phyloP scores from a whole-genome alignment of 2,888 invertebrate species.

The Dioctria linearis region DNA sequence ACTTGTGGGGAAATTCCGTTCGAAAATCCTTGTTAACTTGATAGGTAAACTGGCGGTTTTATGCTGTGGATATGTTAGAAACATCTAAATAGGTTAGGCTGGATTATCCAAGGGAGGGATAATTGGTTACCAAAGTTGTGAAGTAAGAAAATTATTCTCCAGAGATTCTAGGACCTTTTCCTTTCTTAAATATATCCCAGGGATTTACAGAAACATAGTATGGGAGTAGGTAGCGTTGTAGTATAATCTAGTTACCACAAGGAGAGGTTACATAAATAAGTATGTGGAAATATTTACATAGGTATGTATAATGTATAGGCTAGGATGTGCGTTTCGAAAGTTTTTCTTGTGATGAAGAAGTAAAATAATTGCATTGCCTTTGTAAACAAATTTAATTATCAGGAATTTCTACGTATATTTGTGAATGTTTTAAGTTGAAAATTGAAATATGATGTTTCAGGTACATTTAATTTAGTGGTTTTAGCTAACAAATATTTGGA shows the following conservation, averaged over 20 bases:
- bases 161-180: conserved; percentile 28
- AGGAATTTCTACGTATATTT: too few species aligned
- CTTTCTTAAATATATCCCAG: conserved; percentile 27
- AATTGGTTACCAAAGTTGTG: conserved; percentile 46
- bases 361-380: too few species aligned
- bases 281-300: not conserved
- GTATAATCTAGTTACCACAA: conserved; percentile 16
- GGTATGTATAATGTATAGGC: not conserved
- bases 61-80: not conserved
- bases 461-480: too few species aligned
- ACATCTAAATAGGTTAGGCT: not conserved
- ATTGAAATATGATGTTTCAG: too few species aligned
- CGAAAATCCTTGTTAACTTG: conserved; percentile 30
- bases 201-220: conserved; percentile 28
- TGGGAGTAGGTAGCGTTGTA: conserved; percentile 17
- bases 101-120: conserved; percentile 48
- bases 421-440: too few species aligned
- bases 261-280: conserved; percentile 24
- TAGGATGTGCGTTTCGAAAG: too few species aligned
- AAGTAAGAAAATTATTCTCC: conserved; percentile 42
- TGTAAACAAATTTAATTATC: too few species aligned
- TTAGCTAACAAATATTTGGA: too few species aligned
- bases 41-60: conserved; percentile 41
- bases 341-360: too few species aligned
- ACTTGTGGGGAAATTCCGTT: conserved; percentile 34